A percentile compares a stretch with the other conserved stretches of the same genome.
Conservation (phyloP, 2,888 invertebrate species). For the Panzeria rudis region DNA sequence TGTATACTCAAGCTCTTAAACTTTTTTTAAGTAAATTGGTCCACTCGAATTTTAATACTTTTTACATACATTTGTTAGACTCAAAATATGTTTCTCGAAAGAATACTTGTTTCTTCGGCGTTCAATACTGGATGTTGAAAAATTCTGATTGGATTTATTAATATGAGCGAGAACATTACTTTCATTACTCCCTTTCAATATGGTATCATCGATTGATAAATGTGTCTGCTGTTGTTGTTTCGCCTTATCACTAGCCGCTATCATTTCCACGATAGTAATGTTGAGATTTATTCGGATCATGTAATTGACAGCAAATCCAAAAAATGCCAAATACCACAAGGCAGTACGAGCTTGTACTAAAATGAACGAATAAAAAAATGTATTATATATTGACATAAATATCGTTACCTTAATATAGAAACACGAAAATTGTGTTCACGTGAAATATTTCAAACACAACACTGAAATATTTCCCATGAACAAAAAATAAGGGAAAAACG, state of each 20-base stretch:
- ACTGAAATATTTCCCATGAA: too few species aligned
- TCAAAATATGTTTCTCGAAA: conserved; percentile 56
- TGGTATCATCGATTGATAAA: neutral
- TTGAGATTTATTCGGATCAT: conserved; percentile 88
- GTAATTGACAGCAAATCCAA: conserved; percentile 88
- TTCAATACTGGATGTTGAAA: neutral
- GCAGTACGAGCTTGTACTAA: conserved; percentile 83
- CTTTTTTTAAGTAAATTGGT: too few species aligned
- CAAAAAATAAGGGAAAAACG: too few species aligned
- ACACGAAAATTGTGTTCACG: too few species aligned
- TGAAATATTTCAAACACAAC: too few species aligned
- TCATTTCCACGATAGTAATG: conserved; percentile 88
- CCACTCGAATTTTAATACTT: neutral
- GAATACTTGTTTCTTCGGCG: conserved; percentile 19
- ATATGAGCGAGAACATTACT: neutral
- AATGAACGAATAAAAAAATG: neutral
- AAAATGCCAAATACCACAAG: conserved; percentile 87
- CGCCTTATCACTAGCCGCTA: conserved; percentile 69
- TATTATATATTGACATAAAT: too few species aligned
- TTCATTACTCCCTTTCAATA: conserved; percentile 2
- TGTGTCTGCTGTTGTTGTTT: conserved; percentile 11
- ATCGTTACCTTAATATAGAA: too few species aligned
- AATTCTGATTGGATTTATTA: conserved; percentile 18
- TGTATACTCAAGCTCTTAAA: too few species aligned
- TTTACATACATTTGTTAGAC: conserved; percentile 40